Evolutionary conservation across 2,888 invertebrate genomes (phyloP).

Genomic region (Tenthredo mesomela): DNA sequence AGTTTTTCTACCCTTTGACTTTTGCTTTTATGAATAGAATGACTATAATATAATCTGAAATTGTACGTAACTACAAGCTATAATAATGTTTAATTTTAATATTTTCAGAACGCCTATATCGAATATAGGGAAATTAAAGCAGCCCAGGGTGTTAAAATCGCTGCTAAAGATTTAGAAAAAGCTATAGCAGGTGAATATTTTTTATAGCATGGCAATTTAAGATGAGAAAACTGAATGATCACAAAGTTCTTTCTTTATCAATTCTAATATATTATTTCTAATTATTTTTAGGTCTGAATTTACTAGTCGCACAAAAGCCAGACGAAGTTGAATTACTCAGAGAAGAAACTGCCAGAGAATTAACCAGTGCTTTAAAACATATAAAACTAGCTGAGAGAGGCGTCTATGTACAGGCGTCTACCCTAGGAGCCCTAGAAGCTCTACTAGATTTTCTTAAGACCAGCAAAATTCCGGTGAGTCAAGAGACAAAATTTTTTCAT

Average conservation of each 20-base stretch:
- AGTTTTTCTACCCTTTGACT: slow-evolving; percentile 24
- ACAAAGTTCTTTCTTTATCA: not conserved
- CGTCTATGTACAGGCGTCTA: slow-evolving; percentile 99
- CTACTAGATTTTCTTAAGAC: slow-evolving; percentile 94
- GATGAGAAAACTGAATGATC: not conserved
- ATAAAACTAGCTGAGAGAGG: slow-evolving; percentile 96
- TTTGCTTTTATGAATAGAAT: not conserved
- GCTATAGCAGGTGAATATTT: slow-evolving; percentile 87
- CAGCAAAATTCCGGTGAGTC: slow-evolving; percentile 95
- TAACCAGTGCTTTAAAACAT: slow-evolving; percentile 93
- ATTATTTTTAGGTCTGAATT: slow-evolving; percentile 86
- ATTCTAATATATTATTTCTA: not conserved
- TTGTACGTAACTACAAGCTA: slow-evolving; percentile 9
- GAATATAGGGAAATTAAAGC: slow-evolving; percentile 97
- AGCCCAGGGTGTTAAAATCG: slow-evolving; percentile 99
- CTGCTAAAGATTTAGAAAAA: slow-evolving; percentile 98
- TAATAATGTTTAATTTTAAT: slow-evolving; percentile 52
- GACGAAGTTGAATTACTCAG: slow-evolving; percentile 94
- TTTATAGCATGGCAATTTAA: not conserved
- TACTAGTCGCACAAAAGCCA: slow-evolving; percentile 93
- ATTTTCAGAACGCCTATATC: slow-evolving; percentile 90
- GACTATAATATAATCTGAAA: no score
- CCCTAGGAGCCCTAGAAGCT: slow-evolving; percentile 99
- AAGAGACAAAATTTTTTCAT: not conserved
- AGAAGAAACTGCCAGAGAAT: slow-evolving; percentile 92